Base-by-base conservation (phyloP, 2,797 vertebrate genomes). In the Salmo trutta region DNA sequence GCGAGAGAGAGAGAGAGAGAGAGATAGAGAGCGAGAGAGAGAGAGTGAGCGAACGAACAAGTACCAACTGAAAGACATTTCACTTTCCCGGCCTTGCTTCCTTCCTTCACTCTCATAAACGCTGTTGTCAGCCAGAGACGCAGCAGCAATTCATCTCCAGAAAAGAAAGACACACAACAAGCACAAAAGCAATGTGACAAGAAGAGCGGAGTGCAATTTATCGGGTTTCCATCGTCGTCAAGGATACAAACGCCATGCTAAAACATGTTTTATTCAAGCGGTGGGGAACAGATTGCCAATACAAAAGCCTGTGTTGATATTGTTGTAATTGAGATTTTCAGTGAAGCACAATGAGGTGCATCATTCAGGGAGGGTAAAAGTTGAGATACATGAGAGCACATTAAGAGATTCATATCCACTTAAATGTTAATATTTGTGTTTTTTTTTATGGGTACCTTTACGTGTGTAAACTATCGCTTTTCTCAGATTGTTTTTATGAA, bases 131-230 rank as follows among this genome's bases (percentile, higher is more conserved):
- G 84, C 84, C 77, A 52, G 77, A 77, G 75, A 73, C 80, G 75
- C 78, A 76, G 76, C 77, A 90, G 89, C 88, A 92, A 94, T 94
- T 94, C 90, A 93, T 94, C 93, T 94, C 79, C 80, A 87, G 81
- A 75, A 75, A 52, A 75, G 33, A 82, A 82, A 82, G 77, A 77
- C 73, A 77, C 82, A 82, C 82, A 83, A 88, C 82, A 83, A 88
- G 84, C 84, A 91, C 86, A 91, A 91, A 91, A 89, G 92, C 89
- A 87, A 90, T 92, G 92, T 90, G 93, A 93, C 90, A 93, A 87
- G 88, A 89, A 82, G 83, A 87, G 2, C 4, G 78, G 87, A 75
- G 79, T 79, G 85, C 81, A 91, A 91, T 89, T 90, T 89, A 83
- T 77, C 69, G 66, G 83, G 79, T 91, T 92, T 87, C 80, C 81